Conservation (phyloP, 2,888 invertebrate species). For the Sarcophaga carnaria region DNA sequence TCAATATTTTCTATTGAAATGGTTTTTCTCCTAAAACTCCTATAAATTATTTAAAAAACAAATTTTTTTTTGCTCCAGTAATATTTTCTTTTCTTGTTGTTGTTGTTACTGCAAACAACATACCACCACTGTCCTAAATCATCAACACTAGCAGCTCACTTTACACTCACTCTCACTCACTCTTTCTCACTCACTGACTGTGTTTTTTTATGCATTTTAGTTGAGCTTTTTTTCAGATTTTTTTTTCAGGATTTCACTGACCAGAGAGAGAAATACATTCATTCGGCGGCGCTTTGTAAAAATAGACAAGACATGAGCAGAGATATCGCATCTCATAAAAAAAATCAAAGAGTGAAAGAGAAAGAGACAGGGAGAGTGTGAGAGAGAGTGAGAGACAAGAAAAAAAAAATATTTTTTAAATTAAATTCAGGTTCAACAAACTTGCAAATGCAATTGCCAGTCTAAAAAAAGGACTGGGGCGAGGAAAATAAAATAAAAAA, state of each 20-base stretch:
- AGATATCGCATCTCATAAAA: not conserved
- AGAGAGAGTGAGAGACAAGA: no score
- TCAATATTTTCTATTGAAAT: no score
- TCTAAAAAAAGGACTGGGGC: not conserved
- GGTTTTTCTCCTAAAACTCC: no score
- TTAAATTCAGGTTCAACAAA: constrained; percentile 58
- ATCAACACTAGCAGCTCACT: not conserved
- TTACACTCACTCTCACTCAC: not conserved
- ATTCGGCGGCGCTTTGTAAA: not conserved
- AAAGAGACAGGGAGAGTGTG: no score
- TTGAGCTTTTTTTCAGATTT: not conserved
- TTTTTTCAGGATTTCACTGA: not conserved
- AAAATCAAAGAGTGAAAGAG: no score
- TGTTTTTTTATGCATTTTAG: no score
- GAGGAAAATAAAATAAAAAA: not conserved
- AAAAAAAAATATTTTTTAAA: not conserved
- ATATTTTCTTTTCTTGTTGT: no score
- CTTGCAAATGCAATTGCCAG: constrained; percentile 37
- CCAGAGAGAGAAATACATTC: not conserved
- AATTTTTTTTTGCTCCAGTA: no score
- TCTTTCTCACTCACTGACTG: not conserved
- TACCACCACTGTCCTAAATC: no score
- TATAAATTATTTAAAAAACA: no score
- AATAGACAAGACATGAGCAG: not conserved
- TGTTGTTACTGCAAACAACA: no score